Evolutionary conservation across 2,888 invertebrate genomes (phyloP).

Genomic region (Synergus umbraculus): DNA sequence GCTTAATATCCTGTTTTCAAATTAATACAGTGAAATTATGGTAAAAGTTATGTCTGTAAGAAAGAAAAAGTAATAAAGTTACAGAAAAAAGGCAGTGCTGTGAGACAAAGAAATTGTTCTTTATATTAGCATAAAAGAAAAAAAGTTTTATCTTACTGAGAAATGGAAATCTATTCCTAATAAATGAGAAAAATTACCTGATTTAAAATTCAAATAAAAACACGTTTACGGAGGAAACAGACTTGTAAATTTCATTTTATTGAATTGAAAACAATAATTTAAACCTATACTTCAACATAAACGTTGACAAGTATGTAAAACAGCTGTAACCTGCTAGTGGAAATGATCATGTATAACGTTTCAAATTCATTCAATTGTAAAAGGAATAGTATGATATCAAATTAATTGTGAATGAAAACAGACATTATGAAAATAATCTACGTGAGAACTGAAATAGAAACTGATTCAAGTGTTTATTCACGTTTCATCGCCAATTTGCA

Average conservation of each 20-base stretch:
- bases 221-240: background rate
- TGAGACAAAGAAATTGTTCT: background rate
- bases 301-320: background rate
- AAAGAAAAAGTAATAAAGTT: background rate
- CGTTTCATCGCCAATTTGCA: background rate
- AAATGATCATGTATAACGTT: background rate
- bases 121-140: background rate
- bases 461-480: background rate
- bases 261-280: background rate
- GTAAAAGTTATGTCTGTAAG: background rate
- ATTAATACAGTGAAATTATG: background rate
- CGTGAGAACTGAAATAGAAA: too few relatives aligned
- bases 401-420: too few relatives aligned
- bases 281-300: background rate
- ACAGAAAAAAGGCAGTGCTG: background rate
- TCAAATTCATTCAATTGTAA: too few relatives aligned
- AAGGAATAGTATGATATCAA: too few relatives aligned
- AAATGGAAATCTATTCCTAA: background rate
- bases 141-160: background rate
- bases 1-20: background rate
- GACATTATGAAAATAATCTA: too few relatives aligned
- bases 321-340: background rate
- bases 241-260: background rate
- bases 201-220: background rate
- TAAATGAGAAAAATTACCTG: background rate